Evolutionary conservation across 92 coral and sea anemone genomes (phyloP), one percentile per base, ranked within the genome.

Genomic region (Paragorgia papillata): DNA sequence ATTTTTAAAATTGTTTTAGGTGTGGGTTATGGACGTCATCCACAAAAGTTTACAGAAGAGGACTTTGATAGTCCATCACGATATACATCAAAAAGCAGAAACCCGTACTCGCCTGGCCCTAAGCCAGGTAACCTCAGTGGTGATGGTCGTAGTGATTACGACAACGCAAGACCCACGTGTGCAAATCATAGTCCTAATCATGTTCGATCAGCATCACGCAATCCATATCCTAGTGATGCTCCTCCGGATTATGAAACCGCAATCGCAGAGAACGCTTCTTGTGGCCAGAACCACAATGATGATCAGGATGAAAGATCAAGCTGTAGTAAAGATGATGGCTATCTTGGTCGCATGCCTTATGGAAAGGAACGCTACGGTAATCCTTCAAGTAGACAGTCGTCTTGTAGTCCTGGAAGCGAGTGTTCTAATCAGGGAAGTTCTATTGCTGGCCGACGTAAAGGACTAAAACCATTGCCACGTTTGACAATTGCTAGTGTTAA

Each of bases 391-490:
- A 57, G 78, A n/a, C 78, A 53, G 51, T 71, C 78, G 18, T 55
- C 78, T 14, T 55, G 78, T 7, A 71, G 78, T 71, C 78, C 78
- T 71, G 64, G 78, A 3, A 71, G 78, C 41, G 78, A 71, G 43
- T 71, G 64, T 53, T 71, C 78, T 0, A 71, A 71, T 37, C 78
- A 71, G 34, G 78, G 78, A 20, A 71, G 78, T 33, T 71, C 78
- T 30, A 31, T 71, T 26, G 78, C 78, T n/a, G 78, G 64, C 7
- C 78, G 85, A 66, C 81, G 90, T 57, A 89, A 90, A 58, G 96
- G 84, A 7, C 85, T 95, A 2, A 95, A 95, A 73, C 99, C 99
- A 3, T 92, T 89, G 19, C 99, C 99, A 0, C 87, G 96, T 25
- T 48, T 95, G 37, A 96, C 99, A 24, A 95, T 95, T 53, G 78